Percentiles rank a stretch among this genome's conserved stretches.
phyloP scores from a whole-genome alignment of 1,140 invertebrate genomes.

The Hermetia illucens region DNA sequence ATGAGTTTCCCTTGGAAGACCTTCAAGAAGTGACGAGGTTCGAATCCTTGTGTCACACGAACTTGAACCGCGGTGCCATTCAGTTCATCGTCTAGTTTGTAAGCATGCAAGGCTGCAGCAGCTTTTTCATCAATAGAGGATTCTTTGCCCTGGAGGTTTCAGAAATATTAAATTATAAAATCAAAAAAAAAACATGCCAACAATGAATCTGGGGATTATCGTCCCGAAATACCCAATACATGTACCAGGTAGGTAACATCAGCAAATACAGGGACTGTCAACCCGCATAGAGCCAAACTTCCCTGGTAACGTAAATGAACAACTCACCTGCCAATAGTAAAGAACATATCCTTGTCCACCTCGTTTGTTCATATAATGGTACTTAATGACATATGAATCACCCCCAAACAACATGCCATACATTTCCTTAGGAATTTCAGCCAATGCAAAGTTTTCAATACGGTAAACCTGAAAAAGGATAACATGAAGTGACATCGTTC shows the following conservation, averaged over 20 bases:
- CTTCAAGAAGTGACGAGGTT: conserved; percentile 59
- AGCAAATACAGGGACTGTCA: too few relatives aligned
- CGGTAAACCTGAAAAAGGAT: too few relatives aligned
- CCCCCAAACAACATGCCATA: conserved; percentile 59
- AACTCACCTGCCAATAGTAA: conserved; percentile 61
- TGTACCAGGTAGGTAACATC: too few relatives aligned
- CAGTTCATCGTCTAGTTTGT: conserved; percentile 42
- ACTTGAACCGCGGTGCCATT: conserved; percentile 43
- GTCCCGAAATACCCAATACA: too few relatives aligned
- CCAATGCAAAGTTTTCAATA: conserved; percentile 42
- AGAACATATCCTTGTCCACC: conserved; percentile 42
- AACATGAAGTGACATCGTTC: too few relatives aligned
- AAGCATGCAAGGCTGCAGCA: conserved; percentile 45
- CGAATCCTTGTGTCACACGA: conserved; percentile 54
- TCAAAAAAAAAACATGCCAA: too few relatives aligned
- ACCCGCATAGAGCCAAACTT: too few relatives aligned
- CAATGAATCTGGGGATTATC: too few relatives aligned
- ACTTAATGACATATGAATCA: conserved; percentile 64
- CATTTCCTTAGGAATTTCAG: conserved; percentile 37
- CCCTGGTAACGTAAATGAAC: too few relatives aligned
- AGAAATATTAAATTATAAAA: too few relatives aligned
- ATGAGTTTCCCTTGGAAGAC: conserved; percentile 62
- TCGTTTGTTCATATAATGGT: conserved; percentile 42
- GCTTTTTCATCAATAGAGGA: conserved; percentile 45
- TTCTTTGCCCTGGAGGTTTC: conserved; percentile 34